Conservation (phyloP, 2,113 vertebrate species). For the Phyllopteryx taeniolatus region DNA sequence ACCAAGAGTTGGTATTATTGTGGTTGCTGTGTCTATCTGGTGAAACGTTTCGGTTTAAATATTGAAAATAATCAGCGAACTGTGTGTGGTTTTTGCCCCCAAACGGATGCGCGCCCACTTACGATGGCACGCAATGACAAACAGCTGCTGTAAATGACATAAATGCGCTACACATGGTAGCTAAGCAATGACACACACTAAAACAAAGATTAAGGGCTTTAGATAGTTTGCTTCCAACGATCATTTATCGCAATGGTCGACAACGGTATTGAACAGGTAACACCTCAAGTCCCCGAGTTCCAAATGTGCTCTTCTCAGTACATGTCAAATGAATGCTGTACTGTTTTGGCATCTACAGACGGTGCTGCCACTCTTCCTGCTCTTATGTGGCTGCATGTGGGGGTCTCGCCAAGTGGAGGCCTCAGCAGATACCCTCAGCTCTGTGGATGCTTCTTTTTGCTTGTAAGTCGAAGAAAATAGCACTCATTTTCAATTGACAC, state of each 20-base stretch:
- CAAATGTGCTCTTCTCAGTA: neutral
- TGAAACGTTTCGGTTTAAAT: neutral
- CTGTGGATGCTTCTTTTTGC: constrained; percentile 49
- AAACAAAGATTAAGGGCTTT: too few relatives aligned
- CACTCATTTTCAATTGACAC: too few relatives aligned
- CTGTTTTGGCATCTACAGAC: constrained; percentile 27
- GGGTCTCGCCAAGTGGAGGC: constrained; percentile 24
- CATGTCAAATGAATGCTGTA: neutral
- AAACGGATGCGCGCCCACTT: too few relatives aligned
- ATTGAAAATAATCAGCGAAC: neutral
- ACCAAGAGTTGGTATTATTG: neutral
- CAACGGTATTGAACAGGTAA: too few relatives aligned
- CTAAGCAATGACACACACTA: too few relatives aligned
- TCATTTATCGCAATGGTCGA: too few relatives aligned
- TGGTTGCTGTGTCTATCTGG: neutral
- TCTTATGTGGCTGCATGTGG: constrained; percentile 22
- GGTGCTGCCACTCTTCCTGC: constrained; percentile 6
- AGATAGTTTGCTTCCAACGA: too few relatives aligned
- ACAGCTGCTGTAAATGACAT: too few relatives aligned
- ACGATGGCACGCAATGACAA: too few relatives aligned
- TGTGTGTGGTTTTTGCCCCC: neutral
- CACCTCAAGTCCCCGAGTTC: too few relatives aligned
- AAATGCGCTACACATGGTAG: too few relatives aligned
- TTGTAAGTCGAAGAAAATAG: constrained; percentile 39
- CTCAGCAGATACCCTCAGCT: constrained; percentile 8